phyloP scores from a whole-genome alignment of 64 coral and sea anemone genomes.

The Trachythela sp. region DNA sequence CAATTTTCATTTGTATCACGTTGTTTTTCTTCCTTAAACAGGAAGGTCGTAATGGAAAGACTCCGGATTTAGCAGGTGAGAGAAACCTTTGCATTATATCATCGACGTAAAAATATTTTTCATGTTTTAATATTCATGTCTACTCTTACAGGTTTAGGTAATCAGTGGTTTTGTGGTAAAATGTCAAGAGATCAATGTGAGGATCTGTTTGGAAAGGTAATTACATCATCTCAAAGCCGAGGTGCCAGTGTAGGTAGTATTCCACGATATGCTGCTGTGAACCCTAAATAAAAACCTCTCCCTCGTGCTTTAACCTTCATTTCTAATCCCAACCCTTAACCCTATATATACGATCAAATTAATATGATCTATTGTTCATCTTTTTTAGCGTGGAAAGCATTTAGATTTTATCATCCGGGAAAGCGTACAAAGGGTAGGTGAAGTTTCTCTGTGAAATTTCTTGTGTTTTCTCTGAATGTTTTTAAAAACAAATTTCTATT shows the following conservation, averaged over 20 bases:
- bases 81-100: not conserved
- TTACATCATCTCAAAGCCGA: too few relatives aligned
- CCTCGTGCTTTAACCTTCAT: too few relatives aligned
- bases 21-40: too few relatives aligned
- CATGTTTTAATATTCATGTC: not conserved
- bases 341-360: not conserved
- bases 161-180: slow-evolving; percentile 62
- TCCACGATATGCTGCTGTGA: too few relatives aligned
- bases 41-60: too few relatives aligned
- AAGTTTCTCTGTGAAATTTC: not conserved
- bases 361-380: not conserved
- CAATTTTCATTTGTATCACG: too few relatives aligned
- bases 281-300: too few relatives aligned
- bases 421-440: slow-evolving; percentile 59
- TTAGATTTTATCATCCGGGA: slow-evolving; percentile 60
- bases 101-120: not conserved
- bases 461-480: not conserved
- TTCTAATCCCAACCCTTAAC: not conserved
- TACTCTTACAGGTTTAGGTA: not conserved
- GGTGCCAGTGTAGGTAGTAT: too few relatives aligned
- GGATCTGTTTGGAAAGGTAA: slow-evolving; percentile 62
- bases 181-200: slow-evolving; percentile 61
- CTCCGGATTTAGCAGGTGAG: not conserved
- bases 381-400: slow-evolving; percentile 36
- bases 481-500: not conserved